Conservation (phyloP, 2,113 vertebrate species). For the Pionites leucogaster region DNA sequence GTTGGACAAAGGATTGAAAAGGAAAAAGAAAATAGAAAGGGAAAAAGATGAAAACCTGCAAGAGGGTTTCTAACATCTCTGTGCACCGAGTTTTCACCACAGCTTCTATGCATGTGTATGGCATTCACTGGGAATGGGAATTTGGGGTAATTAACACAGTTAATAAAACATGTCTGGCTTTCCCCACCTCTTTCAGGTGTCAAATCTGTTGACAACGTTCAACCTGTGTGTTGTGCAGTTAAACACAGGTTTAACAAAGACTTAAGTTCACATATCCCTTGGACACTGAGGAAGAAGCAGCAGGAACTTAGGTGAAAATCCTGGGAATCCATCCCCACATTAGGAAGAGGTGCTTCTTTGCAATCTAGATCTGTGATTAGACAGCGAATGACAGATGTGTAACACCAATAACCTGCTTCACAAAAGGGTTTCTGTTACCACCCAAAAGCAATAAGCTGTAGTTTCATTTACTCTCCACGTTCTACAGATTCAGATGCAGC, state of each 20-base stretch:
- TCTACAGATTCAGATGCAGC: background rate
- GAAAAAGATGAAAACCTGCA: slow-evolving; percentile 15
- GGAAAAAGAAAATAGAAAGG: background rate
- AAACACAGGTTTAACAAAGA: background rate
- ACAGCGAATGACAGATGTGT: background rate
- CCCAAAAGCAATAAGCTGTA: background rate
- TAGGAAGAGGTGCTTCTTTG: background rate
- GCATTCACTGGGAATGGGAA: background rate
- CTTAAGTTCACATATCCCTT: background rate
- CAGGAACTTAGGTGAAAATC: background rate
- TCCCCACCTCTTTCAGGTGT: background rate
- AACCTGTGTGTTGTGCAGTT: background rate
- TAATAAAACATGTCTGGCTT: background rate
- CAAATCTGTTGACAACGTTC: background rate
- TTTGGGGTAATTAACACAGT: background rate
- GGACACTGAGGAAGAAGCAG: background rate
- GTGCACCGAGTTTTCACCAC: background rate
- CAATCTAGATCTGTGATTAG: background rate
- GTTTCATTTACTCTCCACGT: background rate
- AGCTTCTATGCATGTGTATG: background rate
- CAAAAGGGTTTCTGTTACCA: background rate
- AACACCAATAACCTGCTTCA: background rate
- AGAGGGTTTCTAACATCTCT: background rate
- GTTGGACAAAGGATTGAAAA: slow-evolving; percentile 21
- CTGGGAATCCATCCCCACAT: accelerated